Evolutionary conservation across 2,113 vertebrate species (phyloP), one percentile per base, ranked within the genome.

Genomic region (Anhinga rufa): DNA sequence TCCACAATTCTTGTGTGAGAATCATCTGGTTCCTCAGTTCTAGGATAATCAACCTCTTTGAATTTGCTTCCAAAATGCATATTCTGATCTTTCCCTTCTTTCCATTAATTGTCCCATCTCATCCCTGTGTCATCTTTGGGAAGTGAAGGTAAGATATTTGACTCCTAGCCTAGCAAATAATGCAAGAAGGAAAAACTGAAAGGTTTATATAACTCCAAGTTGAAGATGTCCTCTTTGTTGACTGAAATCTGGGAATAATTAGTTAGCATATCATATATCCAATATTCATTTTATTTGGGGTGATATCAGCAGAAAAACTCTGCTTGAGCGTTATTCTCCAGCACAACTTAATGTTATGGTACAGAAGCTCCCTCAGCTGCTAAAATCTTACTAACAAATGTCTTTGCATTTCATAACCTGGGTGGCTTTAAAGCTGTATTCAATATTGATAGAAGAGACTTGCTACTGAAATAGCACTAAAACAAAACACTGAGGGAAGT

Each of bases 281-380:
- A n/a, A n/a, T n/a, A n/a, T n/a, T 44, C 92, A 44, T 17, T 14
- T 16, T 44, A 44, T 44, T 44, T 58, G 24, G 48, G 31, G 44
- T 83, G 22, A 18, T 71, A n/a, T 90, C 64, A 68, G 82, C 65
- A 71, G 80, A 71, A 90, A 6, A 88, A 16, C 57, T 82, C 61
- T 0, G 0, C 49, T 58, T 88, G 44, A 17, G 20, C 0, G 0
- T 93, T 91, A 8, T 17, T 84, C 48, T 81, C 42, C n/a, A 66
- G 17, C 17, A 62, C 1, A 3, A 42, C 51, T 88, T 21, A 32
- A 1, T 57, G 49, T 78, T 85, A 22, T 8, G 14, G 25, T 76
- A 64, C 44, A 91, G 49, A 65, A 92, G 57, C 22, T 82, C 38
- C 17, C 2, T 2, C 70, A 49, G 69, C 61, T 93, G 42, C 77